phyloP scores from a whole-genome alignment of 1,140 invertebrate genomes.

The Cryptotermes secundus region DNA sequence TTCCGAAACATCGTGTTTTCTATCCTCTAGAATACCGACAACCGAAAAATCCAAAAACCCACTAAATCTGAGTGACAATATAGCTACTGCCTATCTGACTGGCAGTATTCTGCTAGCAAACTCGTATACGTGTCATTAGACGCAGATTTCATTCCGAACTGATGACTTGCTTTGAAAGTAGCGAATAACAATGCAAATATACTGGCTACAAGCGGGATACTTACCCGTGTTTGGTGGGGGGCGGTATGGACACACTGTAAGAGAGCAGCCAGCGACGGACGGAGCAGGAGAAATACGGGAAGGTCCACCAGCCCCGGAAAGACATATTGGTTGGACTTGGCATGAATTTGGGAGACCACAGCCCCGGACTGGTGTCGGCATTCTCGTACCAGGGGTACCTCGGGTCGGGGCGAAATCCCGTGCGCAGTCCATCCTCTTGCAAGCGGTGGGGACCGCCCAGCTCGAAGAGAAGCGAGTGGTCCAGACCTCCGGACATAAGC shows the following conservation, averaged over 20 bases:
- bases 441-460: slow-evolving; percentile 51
- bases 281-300: slow-evolving; percentile 75
- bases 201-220: slow-evolving; percentile 37
- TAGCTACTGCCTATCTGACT: no score
- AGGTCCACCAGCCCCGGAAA: slow-evolving; percentile 76
- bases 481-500: neutral
- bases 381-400: slow-evolving; percentile 56
- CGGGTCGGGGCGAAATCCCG: slow-evolving; percentile 53
- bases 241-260: slow-evolving; percentile 71
- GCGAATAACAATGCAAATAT: no score
- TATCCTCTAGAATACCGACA: no score
- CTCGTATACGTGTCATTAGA: neutral
- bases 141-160: neutral
- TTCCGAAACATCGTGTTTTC: no score
- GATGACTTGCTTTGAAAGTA: no score
- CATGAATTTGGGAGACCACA: slow-evolving; percentile 71
- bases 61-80: no score
- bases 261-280: slow-evolving; percentile 71
- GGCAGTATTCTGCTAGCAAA: no score
- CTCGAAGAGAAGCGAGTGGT: slow-evolving; percentile 42
- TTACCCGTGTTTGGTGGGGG: slow-evolving; percentile 59
- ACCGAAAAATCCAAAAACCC: no score
- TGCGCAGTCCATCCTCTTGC: slow-evolving; percentile 52
- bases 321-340: slow-evolving; percentile 57
- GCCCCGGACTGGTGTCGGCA: slow-evolving; percentile 42